Base-by-base conservation (phyloP, 2,797 vertebrate genomes). In the Acanthopagrus latus region DNA sequence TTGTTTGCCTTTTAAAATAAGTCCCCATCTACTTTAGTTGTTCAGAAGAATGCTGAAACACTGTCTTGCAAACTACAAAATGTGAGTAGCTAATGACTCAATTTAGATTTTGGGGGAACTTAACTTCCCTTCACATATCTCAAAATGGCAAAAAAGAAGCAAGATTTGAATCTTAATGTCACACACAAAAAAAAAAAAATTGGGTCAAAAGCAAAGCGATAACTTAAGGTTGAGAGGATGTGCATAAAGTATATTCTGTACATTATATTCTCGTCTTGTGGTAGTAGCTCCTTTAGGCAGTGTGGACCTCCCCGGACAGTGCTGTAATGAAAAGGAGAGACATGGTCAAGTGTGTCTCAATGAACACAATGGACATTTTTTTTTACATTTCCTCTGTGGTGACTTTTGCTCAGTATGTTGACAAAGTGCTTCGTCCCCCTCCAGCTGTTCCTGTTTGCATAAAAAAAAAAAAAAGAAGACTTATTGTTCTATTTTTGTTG, bases 251-350 rank as follows among this genome's bases (percentile, higher is more conserved):
- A 13, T 60, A 21, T 21, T 46, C 50, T 56, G 58, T n/a, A 33
- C 48, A 55, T 41, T 48, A 0, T n/a, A 10, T 72, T 83, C 10
- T 71, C 52, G 55, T 87, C 23, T 74, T 41, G 33, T 71, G 48
- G 20, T 73, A 29, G 25, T 71, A 43, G 33, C 43, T 78, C 43
- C 64, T 80, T 58, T 62, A 52, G 48, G 47, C 68, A 47, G 55
- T 33, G 13, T 64, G 63, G 41, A 67, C 58, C 16, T 33, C 50
- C 78, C 58, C 55, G 69, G 46, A 46, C 43, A 50, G 20, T 4
- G 55, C 17, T 25, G 3, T 38, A 59, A 73, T 81, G 44, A 74
- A 72, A 76, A 79, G 59, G 33, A 48, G 20, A 63, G 27, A 33
- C 29, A 41, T 46, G 14, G 60, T 73, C 44, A 58, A 43, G 64